Evolutionary conservation across 2,113 vertebrate species (phyloP), one percentile per base, ranked within the genome.

Genomic region (Crotalus tigris): DNA sequence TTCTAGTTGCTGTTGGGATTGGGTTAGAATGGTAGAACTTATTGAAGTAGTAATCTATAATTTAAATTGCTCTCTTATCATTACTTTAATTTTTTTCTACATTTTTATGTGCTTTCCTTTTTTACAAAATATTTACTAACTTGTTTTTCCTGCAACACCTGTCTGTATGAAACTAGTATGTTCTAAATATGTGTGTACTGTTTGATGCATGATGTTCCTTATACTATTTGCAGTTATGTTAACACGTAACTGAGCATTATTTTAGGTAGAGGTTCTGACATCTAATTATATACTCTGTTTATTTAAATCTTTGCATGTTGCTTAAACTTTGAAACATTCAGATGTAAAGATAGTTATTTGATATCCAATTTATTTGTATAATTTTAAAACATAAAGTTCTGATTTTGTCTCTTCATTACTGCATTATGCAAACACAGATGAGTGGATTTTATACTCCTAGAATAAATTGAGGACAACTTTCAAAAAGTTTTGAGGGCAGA

Each of bases 291-390:
- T 0, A 39, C 85, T 94, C 87, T 21, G 91, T 89, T 94, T 88
- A 57, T 89, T 94, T 95, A 92, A 95, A 92, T 61, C 0, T 0
- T 96, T 96, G 97, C 97, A 97, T 97, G 97, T 95, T 0, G 8
- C 93, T 95, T 39, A 19, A 85, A 95, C 92, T 96, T 93, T 94
- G 24, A 93, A 91, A 58, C 91, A 94, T 88, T 44, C 94, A 33
- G 87, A 2, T 95, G 93, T 96, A 94, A 91, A 93, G 92, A 86
- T 46, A 92, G 95, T 87, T 46, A 92, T 96, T 90, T 95, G 96
- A 90, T 90, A 96, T 92, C 26, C 2, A 88, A 93, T 81, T 92
- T 87, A 92, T 94, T 93, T 94, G 89, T 94, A 95, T n/a, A 11
- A 59, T 85, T 95, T 88, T 88, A 92, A 90, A 93, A 55, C 94